Evolutionary conservation across 2,113 vertebrate species (phyloP), one percentile per base, ranked within the genome.

Genomic region (Myotis yumanensis): DNA sequence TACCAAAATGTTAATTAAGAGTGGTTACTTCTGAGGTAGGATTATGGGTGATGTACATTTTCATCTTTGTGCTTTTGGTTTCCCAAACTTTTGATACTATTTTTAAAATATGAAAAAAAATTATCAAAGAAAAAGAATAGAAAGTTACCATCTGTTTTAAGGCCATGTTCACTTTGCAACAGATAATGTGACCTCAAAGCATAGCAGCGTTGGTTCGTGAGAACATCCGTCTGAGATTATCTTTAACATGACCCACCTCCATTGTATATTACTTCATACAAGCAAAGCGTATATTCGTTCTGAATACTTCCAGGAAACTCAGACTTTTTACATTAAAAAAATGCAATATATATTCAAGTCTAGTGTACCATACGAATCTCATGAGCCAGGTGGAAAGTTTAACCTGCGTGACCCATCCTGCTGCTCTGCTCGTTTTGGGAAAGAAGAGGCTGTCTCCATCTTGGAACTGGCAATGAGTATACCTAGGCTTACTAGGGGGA

Each of bases 41-140:
- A 22, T 79, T 95, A 62, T 94, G 15, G 4, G 11, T 79, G 48
- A 89, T 81, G 20, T 43, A 86, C 85, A 76, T 73, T 52, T 85
- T 92, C 32, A 77, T 57, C n/a, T 91, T 23, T 89, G 73, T 86
- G 37, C 48, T 94, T 91, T 83, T 94, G 46, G 5, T 72, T 87
- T 69, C 17, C 12, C 7, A 18, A 90, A 62, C 20, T 86, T 89
- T 43, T 86, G 4, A 20, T 71, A 52, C 20, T 79, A 0, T 48
- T 94, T 87, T 93, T 80, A 18, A 89, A 93, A 91, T 81, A 91
- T 84, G 20, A 86, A 86, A 90, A 86, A 82, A 2, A 52, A 6
- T 28, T 94, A 16, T 62, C 16, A 84, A 59, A 89, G 64, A 43
- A 90, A 90, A 82, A 37, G 12, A n/a, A 40, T 69, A 28, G 40